These are phyloP conservation scores for Dicycla oo DNA, from an alignment of 2,888 invertebrate species.

Conservation along the genomic window DNA sequence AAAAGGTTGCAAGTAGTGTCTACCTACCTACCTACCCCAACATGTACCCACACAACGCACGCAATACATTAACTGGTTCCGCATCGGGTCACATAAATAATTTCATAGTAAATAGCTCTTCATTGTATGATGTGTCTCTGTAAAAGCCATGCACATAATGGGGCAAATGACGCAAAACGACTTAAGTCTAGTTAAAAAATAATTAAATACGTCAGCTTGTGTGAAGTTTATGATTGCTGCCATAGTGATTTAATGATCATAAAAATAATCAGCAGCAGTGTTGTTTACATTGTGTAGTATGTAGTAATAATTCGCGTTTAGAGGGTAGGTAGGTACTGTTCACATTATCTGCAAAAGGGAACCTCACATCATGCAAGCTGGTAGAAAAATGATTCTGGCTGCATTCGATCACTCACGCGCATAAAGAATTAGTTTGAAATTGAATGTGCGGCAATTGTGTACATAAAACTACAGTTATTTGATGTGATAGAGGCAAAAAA, in stretches of 20 bases:
- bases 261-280: constrained; percentile 1
- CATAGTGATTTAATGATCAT: constrained; percentile 14
- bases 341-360: background rate
- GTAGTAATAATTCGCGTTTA: background rate
- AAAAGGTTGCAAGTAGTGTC: background rate
- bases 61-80: constrained; percentile 32
- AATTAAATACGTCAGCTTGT: constrained; percentile 23
- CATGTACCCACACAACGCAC: background rate
- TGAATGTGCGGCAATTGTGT: background rate
- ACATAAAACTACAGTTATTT: background rate
- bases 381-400: background rate
- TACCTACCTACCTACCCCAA: background rate
- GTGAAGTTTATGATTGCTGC: background rate
- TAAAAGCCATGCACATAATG: background rate
- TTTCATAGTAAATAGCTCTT: constrained; percentile 15
- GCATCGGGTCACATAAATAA: constrained; percentile 29
- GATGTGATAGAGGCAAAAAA: background rate
- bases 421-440: background rate
- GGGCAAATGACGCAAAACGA: background rate
- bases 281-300: background rate
- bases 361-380: background rate
- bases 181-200: constrained; percentile 17
- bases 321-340: background rate
- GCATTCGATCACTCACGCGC: background rate
- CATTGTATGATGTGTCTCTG: constrained; percentile 12